These are phyloP conservation scores for Lasioglossum baleicum DNA, from an alignment of 1,140 invertebrate genomes.

Conservation along the genomic window DNA sequence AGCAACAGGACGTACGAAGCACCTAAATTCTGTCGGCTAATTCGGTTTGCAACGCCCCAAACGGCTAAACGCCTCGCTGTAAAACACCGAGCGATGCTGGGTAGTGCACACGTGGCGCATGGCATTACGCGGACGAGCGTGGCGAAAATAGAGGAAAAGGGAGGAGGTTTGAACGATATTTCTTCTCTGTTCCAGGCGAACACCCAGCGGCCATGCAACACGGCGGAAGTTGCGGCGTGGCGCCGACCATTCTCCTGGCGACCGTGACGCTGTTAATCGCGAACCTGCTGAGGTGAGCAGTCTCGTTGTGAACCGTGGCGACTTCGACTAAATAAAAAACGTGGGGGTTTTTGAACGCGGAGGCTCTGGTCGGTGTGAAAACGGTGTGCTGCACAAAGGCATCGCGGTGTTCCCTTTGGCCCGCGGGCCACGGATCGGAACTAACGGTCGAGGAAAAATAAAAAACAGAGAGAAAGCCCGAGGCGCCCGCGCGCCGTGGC, in stretches of 20 bases:
- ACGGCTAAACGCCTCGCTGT: too few relatives aligned
- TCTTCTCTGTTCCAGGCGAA: constrained; percentile 77
- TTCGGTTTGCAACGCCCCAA: too few relatives aligned
- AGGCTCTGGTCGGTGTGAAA: not conserved
- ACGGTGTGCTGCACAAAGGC: constrained; percentile 1
- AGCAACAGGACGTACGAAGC: too few relatives aligned
- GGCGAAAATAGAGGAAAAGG: not conserved
- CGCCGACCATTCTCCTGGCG: constrained; percentile 71
- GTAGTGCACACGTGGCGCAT: too few relatives aligned
- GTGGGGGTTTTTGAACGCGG: constrained; percentile 8
- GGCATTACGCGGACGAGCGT: not conserved
- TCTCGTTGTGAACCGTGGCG: constrained; percentile 45
- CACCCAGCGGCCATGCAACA: constrained; percentile 83
- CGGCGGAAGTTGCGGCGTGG: constrained; percentile 75
- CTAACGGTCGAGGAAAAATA: not conserved
- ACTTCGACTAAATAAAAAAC: constrained; percentile 8
- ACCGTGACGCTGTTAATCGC: constrained; percentile 70
- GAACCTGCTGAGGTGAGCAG: constrained; percentile 77
- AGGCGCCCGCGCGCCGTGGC: not conserved
- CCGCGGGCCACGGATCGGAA: not conserved
- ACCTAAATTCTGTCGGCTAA: too few relatives aligned
- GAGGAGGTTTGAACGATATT: not conserved
- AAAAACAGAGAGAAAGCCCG: not conserved
- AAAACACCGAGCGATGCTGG: too few relatives aligned
- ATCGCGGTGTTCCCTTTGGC: not conserved